Evolutionary conservation across 1,140 invertebrate genomes (phyloP), one percentile per base, ranked within the genome.

Genomic region (Parapsyche elsis): DNA sequence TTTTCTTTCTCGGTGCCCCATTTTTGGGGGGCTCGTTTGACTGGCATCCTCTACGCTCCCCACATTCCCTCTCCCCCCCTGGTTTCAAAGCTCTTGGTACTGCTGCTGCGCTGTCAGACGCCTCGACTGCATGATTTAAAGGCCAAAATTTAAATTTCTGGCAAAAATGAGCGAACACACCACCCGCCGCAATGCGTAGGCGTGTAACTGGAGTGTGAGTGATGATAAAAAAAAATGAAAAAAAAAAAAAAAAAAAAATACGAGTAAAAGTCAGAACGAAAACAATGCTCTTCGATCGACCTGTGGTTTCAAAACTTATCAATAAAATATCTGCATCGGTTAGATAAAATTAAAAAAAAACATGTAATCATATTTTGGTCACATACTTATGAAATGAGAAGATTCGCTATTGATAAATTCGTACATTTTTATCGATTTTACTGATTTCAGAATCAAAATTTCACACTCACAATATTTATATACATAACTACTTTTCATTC

Each of bases 101-200:
- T 67, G 23, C n/a, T 23, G 59, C 59, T 19, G 16, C 21, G 10
- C 75, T 77, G 75, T 77, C 75, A 77, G 75, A 61, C 49, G 74
- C 46, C 74, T 64, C 75, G 46, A 77, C 75, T 77, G 57, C 30
- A 77, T 77, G 75, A 77, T 77, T 77, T 77, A 77, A 24, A 64
- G 75, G 53, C 45, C 23, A 64, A 77, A 77, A 77, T 77, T 77
- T 77, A 77, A 77, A 77, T 77, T 77, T 77, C 59, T 24, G 26
- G 64, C 21, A 67, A 67, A 67, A 67, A 67, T 26, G 64, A n/a
- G 23, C 16, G 57, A 61, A 53, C 49, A 16, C 49, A 38, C 30
- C 30, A 38, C 30, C 30, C 30, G 49, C 49, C 12, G 49, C 49
- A 53, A 53, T 23, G 59, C 16, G 59, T 61, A 61, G 21, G 59